Evolutionary conservation across 2,797 vertebrate species (phyloP).

Genomic region (Pipistrellus nathusii): DNA sequence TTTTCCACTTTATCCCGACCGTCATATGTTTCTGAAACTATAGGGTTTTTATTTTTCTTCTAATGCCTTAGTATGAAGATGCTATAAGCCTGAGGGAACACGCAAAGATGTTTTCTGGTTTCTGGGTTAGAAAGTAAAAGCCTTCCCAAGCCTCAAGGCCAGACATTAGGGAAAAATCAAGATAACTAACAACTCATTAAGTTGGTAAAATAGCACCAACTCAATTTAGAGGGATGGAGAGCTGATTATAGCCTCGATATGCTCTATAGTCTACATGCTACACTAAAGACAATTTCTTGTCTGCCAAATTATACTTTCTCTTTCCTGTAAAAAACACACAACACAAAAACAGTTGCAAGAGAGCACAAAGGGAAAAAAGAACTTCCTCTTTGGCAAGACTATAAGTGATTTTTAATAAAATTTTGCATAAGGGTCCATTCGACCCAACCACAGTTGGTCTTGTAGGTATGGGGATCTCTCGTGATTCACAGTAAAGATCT

Average conservation of each 20-base stretch:
- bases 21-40: slow-evolving; percentile 11
- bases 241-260: not conserved
- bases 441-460: not conserved
- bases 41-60: not conserved
- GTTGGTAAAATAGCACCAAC: not conserved
- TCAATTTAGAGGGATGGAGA: not conserved
- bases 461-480: not conserved
- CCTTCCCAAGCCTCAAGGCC: not conserved
- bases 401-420: slow-evolving; percentile 40
- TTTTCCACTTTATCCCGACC: slow-evolving; percentile 31
- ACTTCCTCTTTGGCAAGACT: not conserved
- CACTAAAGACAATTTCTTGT: not conserved
- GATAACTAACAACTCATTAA: not conserved
- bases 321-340: not conserved
- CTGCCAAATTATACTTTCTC: slow-evolving; percentile 3
- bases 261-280: not conserved
- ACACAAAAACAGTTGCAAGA: not conserved
- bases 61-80: not conserved
- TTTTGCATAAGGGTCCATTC: not conserved
- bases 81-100: not conserved
- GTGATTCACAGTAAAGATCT: not conserved
- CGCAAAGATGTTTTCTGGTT: slow-evolving; percentile 15
- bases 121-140: slow-evolving; percentile 62
- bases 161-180: slow-evolving; percentile 44
- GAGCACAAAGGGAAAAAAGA: not conserved